These are phyloP conservation scores for Tyrannus savana DNA, from an alignment of 2,113 vertebrate species.

Conservation along the genomic window DNA sequence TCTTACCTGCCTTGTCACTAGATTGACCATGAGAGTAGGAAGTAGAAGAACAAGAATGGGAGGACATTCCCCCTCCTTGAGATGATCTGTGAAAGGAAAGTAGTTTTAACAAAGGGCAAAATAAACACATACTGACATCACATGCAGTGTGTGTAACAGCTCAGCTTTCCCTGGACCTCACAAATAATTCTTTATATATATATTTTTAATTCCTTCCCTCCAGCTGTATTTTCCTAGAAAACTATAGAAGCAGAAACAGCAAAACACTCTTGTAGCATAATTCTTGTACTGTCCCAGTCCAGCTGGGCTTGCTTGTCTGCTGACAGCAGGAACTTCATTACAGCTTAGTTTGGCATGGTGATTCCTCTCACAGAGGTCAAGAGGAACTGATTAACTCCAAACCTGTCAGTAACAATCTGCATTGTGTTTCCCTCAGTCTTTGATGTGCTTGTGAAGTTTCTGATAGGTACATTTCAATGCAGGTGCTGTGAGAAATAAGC, in stretches of 20 bases:
- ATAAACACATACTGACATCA: neutral
- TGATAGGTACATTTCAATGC: neutral
- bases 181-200: neutral
- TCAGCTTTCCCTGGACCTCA: neutral
- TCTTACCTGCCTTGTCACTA: conserved; percentile 26
- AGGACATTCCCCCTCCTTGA: conserved; percentile 22
- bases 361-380: neutral
- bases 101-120: neutral
- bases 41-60: conserved; percentile 22
- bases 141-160: neutral
- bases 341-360: neutral
- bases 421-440: neutral
- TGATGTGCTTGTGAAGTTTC: neutral
- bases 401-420: neutral
- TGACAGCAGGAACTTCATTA: neutral
- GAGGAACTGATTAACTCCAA: neutral
- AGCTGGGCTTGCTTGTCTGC: neutral
- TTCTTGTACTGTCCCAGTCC: neutral
- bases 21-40: conserved; percentile 24
- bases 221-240: neutral
- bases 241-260: neutral
- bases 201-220: neutral
- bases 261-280: neutral
- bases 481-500: neutral
- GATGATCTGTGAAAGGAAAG: neutral